These are phyloP conservation scores for Panonychus citri DNA, from an alignment of 1,140 invertebrate genomes.

Conservation along the genomic window DNA sequence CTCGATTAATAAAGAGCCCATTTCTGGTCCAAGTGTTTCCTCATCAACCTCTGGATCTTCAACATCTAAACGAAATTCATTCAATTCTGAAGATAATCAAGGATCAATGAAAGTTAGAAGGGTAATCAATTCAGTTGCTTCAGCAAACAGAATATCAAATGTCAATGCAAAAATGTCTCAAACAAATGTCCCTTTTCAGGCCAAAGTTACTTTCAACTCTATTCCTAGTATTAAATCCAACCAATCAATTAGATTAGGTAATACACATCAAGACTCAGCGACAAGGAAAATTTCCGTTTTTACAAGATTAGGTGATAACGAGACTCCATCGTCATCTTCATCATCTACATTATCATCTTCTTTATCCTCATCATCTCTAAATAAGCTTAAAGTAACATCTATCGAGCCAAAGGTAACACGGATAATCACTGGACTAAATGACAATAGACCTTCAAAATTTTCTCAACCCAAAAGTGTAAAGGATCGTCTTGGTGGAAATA, in stretches of 20 bases:
- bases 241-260: neutral
- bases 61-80: neutral
- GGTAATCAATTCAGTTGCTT: neutral
- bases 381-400: neutral
- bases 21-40: neutral
- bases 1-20: neutral
- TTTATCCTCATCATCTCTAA: too few relatives aligned
- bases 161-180: neutral
- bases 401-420: neutral
- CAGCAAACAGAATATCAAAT: neutral
- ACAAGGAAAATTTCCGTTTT: neutral
- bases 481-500: neutral
- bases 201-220: too few relatives aligned
- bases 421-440: neutral
- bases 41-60: neutral
- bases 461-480: neutral
- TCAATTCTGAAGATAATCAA: neutral
- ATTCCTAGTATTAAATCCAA: neutral
- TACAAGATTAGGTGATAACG: neutral
- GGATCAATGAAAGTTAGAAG: neutral
- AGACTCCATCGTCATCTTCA: too few relatives aligned
- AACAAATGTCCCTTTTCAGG: too few relatives aligned
- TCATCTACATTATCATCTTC: too few relatives aligned
- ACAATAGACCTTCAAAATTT: neutral
- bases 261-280: neutral